phyloP scores from a whole-genome alignment of 2,797 vertebrate genomes.

The Oreonectes daqikongensis region DNA sequence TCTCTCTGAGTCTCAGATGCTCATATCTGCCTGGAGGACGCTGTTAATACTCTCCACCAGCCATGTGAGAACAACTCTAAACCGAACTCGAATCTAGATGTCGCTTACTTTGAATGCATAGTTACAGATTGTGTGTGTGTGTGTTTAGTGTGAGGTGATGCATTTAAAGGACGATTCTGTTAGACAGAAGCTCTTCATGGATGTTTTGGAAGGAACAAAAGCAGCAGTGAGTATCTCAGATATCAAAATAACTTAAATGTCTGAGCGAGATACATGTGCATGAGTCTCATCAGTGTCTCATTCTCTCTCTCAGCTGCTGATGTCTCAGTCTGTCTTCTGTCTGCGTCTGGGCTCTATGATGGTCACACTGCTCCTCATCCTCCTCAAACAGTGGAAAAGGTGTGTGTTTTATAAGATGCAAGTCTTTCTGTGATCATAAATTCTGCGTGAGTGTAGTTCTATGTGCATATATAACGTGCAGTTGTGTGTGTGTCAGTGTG shows the following conservation, averaged over 20 bases:
- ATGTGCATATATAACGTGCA: background rate
- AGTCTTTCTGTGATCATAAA: background rate
- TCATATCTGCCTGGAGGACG: constrained; percentile 95
- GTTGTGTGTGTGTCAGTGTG: constrained; percentile 74
- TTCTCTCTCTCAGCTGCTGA: constrained; percentile 79
- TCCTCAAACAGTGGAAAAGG: constrained; percentile 94
- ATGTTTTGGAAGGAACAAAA: constrained; percentile 89
- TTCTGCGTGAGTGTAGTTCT: too few relatives aligned
- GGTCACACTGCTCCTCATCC: constrained; percentile 89
- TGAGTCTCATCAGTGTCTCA: background rate
- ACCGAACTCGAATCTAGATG: background rate
- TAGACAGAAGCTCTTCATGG: constrained; percentile 87
- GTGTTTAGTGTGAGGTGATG: constrained; percentile 86
- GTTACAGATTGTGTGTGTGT: constrained; percentile 12
- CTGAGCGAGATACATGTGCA: background rate
- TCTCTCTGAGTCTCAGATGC: constrained; percentile 87
- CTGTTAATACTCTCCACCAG: constrained; percentile 91
- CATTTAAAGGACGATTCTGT: constrained; percentile 84
- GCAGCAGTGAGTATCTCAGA: constrained; percentile 79
- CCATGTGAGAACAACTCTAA: constrained; percentile 72
- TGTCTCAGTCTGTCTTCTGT: constrained; percentile 83
- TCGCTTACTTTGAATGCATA: background rate
- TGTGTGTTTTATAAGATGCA: constrained; percentile 59
- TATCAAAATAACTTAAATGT: background rate
- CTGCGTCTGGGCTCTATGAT: constrained; percentile 94